Percentiles rank a stretch among this genome's conserved stretches.
Evolutionary conservation across 2,888 invertebrate genomes (phyloP).

Genomic region (Ophraella communa): DNA sequence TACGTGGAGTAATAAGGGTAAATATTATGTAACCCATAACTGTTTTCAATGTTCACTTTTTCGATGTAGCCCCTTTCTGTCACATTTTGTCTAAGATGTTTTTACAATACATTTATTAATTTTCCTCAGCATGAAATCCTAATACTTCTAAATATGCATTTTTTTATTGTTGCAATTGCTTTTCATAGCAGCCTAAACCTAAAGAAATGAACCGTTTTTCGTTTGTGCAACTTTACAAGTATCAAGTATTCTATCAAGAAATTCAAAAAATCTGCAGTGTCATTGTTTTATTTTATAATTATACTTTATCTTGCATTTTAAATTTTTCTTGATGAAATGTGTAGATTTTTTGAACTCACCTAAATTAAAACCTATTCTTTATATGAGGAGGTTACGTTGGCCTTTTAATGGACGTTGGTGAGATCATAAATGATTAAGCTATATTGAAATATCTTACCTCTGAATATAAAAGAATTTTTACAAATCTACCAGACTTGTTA

Average conservation of each 20-base stretch:
- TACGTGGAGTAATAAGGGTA: constrained; percentile 67
- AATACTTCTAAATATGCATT: neutral
- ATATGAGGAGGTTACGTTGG: neutral
- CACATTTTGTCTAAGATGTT: constrained; percentile 12
- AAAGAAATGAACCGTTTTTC: neutral
- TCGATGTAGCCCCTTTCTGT: constrained; percentile 33
- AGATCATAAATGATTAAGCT: neutral
- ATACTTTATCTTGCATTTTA: neutral
- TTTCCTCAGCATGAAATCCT: neutral
- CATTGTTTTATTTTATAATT: too few species aligned
- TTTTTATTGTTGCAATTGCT: neutral
- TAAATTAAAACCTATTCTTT: neutral
- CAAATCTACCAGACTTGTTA: neutral
- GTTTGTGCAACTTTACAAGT: neutral
- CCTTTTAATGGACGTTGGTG: neutral
- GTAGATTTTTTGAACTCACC: neutral
- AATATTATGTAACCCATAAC: constrained; percentile 52
- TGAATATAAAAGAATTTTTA: neutral
- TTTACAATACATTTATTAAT: neutral
- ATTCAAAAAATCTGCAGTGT: neutral
- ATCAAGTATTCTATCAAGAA: neutral
- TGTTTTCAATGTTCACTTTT: constrained; percentile 26
- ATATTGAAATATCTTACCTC: neutral
- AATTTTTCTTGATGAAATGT: too few species aligned
- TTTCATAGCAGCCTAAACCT: constrained; percentile 3